These are phyloP conservation scores for Drosophila merina DNA, from an alignment of 2,888 invertebrate species.

Conservation along the genomic window DNA sequence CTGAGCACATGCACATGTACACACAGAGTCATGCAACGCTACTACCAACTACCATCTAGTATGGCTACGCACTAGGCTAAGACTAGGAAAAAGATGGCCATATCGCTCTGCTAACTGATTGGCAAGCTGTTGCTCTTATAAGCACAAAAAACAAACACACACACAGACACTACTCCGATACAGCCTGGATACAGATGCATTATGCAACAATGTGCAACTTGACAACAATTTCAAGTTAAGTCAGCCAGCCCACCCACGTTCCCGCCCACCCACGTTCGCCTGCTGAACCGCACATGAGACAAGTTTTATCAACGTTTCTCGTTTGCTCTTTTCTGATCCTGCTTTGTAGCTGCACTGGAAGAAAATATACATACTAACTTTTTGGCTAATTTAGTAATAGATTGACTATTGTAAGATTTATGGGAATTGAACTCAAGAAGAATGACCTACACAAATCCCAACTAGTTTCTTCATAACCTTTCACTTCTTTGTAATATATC, in stretches of 20 bases:
- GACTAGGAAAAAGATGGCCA: slow-evolving; percentile 7
- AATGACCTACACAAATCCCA: too few relatives aligned
- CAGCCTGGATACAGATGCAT: slow-evolving; percentile 32
- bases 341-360: slow-evolving; percentile 15
- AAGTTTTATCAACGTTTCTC: slow-evolving; percentile 58
- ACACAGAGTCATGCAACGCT: slow-evolving; percentile 20
- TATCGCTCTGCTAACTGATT: slow-evolving; percentile 27
- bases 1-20: slow-evolving; percentile 54
- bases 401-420: not conserved
- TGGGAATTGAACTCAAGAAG: not conserved
- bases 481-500: too few relatives aligned
- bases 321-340: slow-evolving; percentile 59
- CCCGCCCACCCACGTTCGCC: not conserved
- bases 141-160: slow-evolving; percentile 3
- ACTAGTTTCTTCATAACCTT: too few relatives aligned
- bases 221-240: slow-evolving; percentile 51
- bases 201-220: slow-evolving; percentile 44
- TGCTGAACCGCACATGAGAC: slow-evolving; percentile 37
- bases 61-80: slow-evolving; percentile 8
- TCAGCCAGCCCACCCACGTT: slow-evolving; percentile 23
- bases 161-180: slow-evolving; percentile 21
- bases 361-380: not conserved
- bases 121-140: slow-evolving; percentile 34
- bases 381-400: not conserved
- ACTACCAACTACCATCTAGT: slow-evolving; percentile 11